phyloP scores from a whole-genome alignment of 2,888 invertebrate species.

The Caenorhabditis macrosperma region DNA sequence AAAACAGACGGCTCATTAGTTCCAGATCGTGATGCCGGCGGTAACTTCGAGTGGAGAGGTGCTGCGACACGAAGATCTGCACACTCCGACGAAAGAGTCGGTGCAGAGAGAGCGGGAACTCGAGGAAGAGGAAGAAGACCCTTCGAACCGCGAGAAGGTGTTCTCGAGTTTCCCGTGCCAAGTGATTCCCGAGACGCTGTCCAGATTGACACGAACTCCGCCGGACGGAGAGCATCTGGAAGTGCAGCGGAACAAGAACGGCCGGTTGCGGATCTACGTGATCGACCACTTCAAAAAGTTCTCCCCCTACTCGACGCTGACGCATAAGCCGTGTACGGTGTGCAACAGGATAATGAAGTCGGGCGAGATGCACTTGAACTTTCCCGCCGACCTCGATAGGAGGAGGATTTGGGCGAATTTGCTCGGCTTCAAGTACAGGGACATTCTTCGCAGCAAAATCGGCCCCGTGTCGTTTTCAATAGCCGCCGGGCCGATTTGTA shows the following conservation, averaged over 20 bases:
- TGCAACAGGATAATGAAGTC: constrained; percentile 63
- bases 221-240: constrained; percentile 50
- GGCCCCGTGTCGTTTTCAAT: constrained; percentile 39
- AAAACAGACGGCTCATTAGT: too few relatives aligned
- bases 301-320: constrained; percentile 39
- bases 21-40: constrained; percentile 17
- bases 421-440: constrained; percentile 71
- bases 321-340: constrained; percentile 61
- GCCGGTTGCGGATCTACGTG: constrained; percentile 36
- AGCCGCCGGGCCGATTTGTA: constrained; percentile 64
- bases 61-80: neutral
- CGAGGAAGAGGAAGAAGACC: constrained; percentile 1
- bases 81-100: constrained; percentile 12
- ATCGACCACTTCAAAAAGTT: constrained; percentile 16
- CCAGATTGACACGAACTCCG: constrained; percentile 47
- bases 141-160: constrained; percentile 2
- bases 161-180: constrained; percentile 55
- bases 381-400: constrained; percentile 71
- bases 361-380: constrained; percentile 70
- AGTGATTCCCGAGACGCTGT: constrained; percentile 48
- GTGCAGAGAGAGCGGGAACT: neutral
- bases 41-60: constrained; percentile 8
- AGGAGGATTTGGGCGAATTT: constrained; percentile 70
- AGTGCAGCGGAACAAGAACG: constrained; percentile 24
- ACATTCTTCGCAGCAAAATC: constrained; percentile 50